phyloP scores from a whole-genome alignment of 2,888 invertebrate species.

The Agrypnus murinus region DNA sequence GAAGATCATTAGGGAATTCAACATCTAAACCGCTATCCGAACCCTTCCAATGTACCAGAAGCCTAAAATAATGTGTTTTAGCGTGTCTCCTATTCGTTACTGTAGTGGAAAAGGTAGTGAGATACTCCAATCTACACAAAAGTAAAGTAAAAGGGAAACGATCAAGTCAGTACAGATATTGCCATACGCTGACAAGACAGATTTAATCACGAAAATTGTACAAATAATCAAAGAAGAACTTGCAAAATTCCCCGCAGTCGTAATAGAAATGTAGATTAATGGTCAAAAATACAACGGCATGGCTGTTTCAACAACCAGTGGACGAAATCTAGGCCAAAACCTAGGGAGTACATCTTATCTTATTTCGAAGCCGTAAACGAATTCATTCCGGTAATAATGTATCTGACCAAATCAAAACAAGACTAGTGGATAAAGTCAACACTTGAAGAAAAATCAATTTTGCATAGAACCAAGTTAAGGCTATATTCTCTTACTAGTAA shows the following conservation, averaged over 20 bases:
- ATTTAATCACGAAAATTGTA: constrained; percentile 2
- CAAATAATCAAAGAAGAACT: neutral
- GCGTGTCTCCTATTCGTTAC: no score
- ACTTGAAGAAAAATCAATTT: neutral
- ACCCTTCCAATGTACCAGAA: no score
- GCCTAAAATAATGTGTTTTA: no score
- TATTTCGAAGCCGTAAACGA: neutral
- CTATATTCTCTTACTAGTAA: neutral
- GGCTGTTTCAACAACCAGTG: no score
- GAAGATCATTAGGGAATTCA: no score
- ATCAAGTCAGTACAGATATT: neutral
- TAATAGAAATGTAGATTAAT: neutral
- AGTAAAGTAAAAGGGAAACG: neutral
- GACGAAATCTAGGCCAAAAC: neutral
- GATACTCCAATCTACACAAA: neutral
- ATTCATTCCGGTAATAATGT: neutral
- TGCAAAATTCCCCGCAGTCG: neutral
- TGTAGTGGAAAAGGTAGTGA: neutral
- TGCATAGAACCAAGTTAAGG: constrained; percentile 5
- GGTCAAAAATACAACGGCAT: no score
- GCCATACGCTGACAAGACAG: neutral
- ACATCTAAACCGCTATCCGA: no score
- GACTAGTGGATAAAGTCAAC: neutral
- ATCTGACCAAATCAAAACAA: neutral
- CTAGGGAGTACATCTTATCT: neutral